Evolutionary conservation across 2,113 vertebrate genomes (phyloP), one percentile per base, ranked within the genome.

Genomic region (Coptodon rendalli): DNA sequence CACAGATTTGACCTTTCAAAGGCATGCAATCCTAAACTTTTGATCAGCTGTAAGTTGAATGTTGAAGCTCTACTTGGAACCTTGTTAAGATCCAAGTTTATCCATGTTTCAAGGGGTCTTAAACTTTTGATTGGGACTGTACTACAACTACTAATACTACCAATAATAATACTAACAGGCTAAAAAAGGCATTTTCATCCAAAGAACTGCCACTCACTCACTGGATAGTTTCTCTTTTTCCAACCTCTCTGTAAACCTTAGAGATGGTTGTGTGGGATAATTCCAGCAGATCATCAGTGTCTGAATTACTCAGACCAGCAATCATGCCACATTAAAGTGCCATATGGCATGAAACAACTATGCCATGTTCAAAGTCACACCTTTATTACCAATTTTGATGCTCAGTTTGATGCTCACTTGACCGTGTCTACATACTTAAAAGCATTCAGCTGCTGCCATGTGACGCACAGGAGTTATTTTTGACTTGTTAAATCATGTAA

Each of bases 141-240:
- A 57, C 53, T 56, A 56, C 3, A 7, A 0, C n/a, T 24, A 56
- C 53, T 0, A 54, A 5, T 0, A 22, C 19, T 11, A 53, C 9
- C 22, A 56, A 56, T 50, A 52, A 19, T 19, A 52, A 52, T 7
- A 13, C 13, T 14, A 57, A 57, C 12, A 56, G 54, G 27, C 54
- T 27, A 27, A 56, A 5, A 22, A 27, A 56, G 54, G 56, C 13
- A 57, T 19, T 29, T 61, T 19, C 29, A 61, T 9, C 29, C 29
- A 11, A 34, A 63, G 31, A 66, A 66, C 59, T 36, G 59, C 6
- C 31, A 11, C 59, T 36, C 17, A 19, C 31, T 12, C 1, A n/a
- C 31, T 36, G 6, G 31, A 36, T 66, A 36, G 9, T 63, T 63
- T 63, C 4, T 63, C 17, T 63, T 36, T 63, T 36, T 63, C 9